Evolutionary conservation across 1,140 invertebrate genomes (phyloP).

Genomic region (Pentalonia nigronervosa): DNA sequence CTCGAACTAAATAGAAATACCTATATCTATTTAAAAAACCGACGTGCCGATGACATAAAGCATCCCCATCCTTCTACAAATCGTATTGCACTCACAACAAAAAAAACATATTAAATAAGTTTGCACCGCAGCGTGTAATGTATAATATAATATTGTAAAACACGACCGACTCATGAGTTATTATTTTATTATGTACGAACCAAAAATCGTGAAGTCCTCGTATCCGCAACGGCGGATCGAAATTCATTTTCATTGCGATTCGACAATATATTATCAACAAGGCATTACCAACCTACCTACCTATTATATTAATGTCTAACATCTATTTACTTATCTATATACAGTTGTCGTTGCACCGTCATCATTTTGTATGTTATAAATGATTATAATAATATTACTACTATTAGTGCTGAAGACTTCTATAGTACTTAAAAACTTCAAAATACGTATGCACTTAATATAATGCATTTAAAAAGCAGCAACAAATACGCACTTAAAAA

Average conservation of each 20-base stretch:
- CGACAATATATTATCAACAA: neutral
- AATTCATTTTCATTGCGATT: constrained; percentile 21
- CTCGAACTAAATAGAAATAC: too few species aligned
- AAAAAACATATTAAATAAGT: neutral
- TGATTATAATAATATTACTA: neutral
- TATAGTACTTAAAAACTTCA: too few species aligned
- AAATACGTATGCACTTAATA: too few species aligned
- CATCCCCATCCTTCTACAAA: neutral
- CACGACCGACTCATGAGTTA: neutral
- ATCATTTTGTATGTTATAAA: neutral
- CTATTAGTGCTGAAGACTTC: neutral
- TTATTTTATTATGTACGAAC: neutral
- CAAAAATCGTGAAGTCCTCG: neutral
- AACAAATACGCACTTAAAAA: too few species aligned
- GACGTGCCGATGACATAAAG: neutral
- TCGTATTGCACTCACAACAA: neutral
- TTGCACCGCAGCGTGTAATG: neutral
- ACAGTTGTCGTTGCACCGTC: neutral
- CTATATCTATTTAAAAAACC: neutral
- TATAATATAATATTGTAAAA: neutral
- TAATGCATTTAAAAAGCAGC: too few species aligned
- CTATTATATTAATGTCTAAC: neutral
- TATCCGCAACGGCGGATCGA: neutral
- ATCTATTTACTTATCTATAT: neutral
- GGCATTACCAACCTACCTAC: neutral